Percentiles rank a stretch among this genome's conserved stretches.
These are phyloP conservation scores for Acleris literana DNA, from an alignment of 2,888 invertebrate species.

Conservation along the genomic window DNA sequence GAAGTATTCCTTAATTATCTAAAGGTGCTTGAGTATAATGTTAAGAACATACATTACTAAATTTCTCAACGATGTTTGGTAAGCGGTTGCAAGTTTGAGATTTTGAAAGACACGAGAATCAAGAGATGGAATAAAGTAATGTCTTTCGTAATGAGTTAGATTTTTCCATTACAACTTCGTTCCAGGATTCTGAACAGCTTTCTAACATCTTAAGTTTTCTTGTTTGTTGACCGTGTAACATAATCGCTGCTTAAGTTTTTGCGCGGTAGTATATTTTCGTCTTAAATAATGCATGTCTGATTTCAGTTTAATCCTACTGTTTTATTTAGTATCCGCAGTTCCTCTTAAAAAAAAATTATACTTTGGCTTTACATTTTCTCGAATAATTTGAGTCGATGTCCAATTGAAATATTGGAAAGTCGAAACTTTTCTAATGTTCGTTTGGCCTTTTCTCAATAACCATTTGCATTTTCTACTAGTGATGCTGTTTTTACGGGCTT, in stretches of 20 bases:
- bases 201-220: slow-evolving; percentile 9
- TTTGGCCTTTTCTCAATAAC: not conserved
- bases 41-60: slow-evolving; percentile 2
- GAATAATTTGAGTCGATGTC: not conserved
- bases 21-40: slow-evolving; percentile 9
- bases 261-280: slow-evolving; percentile 10
- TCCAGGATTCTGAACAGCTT: not conserved
- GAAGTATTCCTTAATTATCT: slow-evolving; percentile 11
- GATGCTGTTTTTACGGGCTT: not conserved
- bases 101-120: slow-evolving; percentile 20
- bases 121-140: slow-evolving; percentile 14
- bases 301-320: no score
- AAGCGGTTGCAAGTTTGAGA: slow-evolving; percentile 22
- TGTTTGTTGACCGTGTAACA: slow-evolving; percentile 12
- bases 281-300: not conserved
- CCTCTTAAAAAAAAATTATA: not conserved
- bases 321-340: no score
- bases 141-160: slow-evolving; percentile 16
- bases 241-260: slow-evolving; percentile 15
- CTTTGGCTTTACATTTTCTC: not conserved
- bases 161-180: slow-evolving; percentile 10
- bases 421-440: not conserved
- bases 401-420: not conserved
- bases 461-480: not conserved
- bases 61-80: slow-evolving; percentile 8